Percentiles rank a stretch among this genome's conserved stretches.
Evolutionary conservation across 2,888 invertebrate genomes (phyloP).

Genomic region (Coelinius sp.): DNA sequence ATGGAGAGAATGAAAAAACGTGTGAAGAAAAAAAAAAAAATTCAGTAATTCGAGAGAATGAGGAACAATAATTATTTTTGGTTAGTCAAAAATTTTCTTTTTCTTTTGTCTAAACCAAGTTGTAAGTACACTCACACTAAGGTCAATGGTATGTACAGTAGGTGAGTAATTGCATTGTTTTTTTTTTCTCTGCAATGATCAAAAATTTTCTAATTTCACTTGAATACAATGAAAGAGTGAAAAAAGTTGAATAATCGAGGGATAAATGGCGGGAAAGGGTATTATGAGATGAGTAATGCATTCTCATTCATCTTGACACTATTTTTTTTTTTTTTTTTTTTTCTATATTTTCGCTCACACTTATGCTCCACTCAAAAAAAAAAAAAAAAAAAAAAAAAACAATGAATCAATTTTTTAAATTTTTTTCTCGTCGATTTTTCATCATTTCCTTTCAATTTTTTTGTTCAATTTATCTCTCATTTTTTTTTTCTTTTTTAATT

Average conservation of each 20-base stretch:
- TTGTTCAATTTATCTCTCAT: conserved; percentile 20
- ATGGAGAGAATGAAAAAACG: conserved; percentile 26
- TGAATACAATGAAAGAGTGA: background rate
- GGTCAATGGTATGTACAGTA: conserved; percentile 72
- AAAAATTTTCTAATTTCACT: conserved; percentile 49
- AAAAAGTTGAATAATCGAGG: conserved; percentile 6
- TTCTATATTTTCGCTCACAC: conserved; percentile 5
- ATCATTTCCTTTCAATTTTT: conserved; percentile 28
- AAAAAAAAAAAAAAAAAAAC: background rate
- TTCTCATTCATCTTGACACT: conserved; percentile 12
- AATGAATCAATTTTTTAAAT: background rate
- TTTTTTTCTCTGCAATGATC: conserved; percentile 20
- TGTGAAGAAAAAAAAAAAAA: conserved; percentile 23
- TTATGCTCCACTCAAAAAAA: conserved; percentile 2
- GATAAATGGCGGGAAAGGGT: conserved; percentile 5
- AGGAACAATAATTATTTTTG: conserved; percentile 50
- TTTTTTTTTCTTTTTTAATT: conserved; percentile 35
- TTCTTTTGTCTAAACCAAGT: conserved; percentile 48
- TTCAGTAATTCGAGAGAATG: conserved; percentile 37
- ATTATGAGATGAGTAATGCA: background rate
- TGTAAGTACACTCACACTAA: conserved; percentile 71
- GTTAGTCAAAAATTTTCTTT: conserved; percentile 68
- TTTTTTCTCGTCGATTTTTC: background rate
- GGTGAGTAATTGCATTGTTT: conserved; percentile 60
- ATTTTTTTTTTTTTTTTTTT: conserved; percentile 1